phyloP scores from a whole-genome alignment of 1,140 invertebrate genomes.

The Vollenhovia emeryi region DNA sequence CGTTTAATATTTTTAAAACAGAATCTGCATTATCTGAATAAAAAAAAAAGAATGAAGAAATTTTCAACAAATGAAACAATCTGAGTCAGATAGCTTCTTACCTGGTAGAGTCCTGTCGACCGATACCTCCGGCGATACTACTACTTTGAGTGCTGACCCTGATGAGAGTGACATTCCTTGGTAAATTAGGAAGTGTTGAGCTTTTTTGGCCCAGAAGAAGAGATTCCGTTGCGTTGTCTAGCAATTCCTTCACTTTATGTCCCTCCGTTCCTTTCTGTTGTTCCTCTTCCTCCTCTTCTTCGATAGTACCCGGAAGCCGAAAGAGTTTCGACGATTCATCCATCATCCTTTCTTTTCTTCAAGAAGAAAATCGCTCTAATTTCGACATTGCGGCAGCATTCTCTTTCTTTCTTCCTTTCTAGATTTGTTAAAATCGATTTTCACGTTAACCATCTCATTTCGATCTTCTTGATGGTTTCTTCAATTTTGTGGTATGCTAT shows the following conservation, averaged over 20 bases:
- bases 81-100: conserved; percentile 32
- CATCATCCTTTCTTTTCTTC: conserved; percentile 59
- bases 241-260: conserved; percentile 13
- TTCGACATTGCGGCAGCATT: neutral
- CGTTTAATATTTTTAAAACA: neutral
- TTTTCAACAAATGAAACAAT: neutral
- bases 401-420: neutral
- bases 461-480: neutral
- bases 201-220: conserved; percentile 72
- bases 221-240: conserved; percentile 74
- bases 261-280: conserved; percentile 50
- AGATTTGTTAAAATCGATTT: neutral
- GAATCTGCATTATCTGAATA: neutral
- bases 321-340: conserved; percentile 80
- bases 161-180: conserved; percentile 78
- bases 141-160: conserved; percentile 80
- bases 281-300: conserved; percentile 79
- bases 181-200: conserved; percentile 53
- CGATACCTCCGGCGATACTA: conserved; percentile 77
- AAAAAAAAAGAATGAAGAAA: neutral
- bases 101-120: conserved; percentile 79
- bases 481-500: neutral
- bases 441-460: neutral
- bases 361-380: neutral
- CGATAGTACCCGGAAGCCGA: conserved; percentile 81